Evolutionary conservation across 1,140 invertebrate genomes (phyloP), one percentile per base, ranked within the genome.

Genomic region (Musca vetustissima): DNA sequence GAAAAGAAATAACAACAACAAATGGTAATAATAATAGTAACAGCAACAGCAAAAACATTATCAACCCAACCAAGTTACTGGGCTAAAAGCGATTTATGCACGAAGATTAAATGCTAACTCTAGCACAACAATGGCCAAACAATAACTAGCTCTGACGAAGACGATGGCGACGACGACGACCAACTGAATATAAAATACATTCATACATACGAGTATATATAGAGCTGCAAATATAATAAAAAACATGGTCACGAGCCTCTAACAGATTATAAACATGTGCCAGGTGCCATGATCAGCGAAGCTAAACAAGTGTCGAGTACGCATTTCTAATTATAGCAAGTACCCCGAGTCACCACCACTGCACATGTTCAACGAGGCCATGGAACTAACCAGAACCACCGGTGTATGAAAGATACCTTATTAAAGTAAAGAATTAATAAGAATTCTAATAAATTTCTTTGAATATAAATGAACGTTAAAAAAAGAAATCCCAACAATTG

Each of bases 261-360:
- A 61, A 61, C 57, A 61, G 48, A 50, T 67, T 52, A 32, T 48
- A 15, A 67, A 36, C 66, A 67, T 53, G 66, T 67, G 66, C 48
- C 66, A 67, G 66, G 66, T 67, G 66, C 66, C 49, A 67, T 36
- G 66, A 66, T 66, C 66, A 55, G 17, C 66, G 24, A 49, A 52
- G 66, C 66, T 22, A 36, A 67, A 53, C 69, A 36, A 57, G 64
- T 70, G 69, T 70, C 69, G 69, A 59, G 65, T 70, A 70, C 69
- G 69, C 69, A 70, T 70, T 70, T 70, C 69, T 67, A 70, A 49
- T 70, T 70, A 70, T 69, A 32, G 22, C 21, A 53, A 43, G 36
- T 43, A 43, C 36, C 4, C 36, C 6, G 36, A 32, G 28, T 32
- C 28, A n/a, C n/a, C 28, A 8, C 28, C 28, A 43, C 11, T 43